These are phyloP conservation scores for Brachionus asplanchnoidis DNA, from an alignment of 1,140 invertebrate genomes.

Conservation along the genomic window DNA sequence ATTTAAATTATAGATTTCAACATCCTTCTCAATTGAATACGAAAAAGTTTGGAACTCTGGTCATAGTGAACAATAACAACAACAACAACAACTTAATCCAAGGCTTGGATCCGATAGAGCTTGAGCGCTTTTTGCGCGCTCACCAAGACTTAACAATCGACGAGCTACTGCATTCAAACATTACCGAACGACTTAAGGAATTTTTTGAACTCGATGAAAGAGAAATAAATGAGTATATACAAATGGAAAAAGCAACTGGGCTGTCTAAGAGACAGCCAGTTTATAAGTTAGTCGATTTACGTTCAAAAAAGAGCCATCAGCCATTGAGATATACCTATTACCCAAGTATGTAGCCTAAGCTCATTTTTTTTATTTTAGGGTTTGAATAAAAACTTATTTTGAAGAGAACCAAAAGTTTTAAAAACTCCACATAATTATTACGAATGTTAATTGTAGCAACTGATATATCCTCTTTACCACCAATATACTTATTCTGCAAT, in stretches of 20 bases:
- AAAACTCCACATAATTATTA: no score
- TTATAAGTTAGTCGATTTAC: neutral
- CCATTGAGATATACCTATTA: conserved; percentile 10
- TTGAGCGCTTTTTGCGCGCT: neutral
- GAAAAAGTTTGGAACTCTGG: neutral
- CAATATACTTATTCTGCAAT: no score
- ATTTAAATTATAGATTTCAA: neutral
- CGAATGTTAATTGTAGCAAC: no score
- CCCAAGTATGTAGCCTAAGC: neutral
- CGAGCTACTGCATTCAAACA: neutral
- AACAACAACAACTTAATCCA: neutral
- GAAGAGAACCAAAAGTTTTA: neutral
- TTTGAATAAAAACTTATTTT: neutral
- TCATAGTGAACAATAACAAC: conserved; percentile 16
- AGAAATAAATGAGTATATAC: neutral
- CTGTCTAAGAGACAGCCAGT: neutral
- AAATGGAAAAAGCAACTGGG: neutral
- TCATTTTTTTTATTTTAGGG: no score
- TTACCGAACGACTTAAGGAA: neutral
- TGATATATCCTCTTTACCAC: no score
- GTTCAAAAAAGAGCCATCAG: neutral
- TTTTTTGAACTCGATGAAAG: neutral
- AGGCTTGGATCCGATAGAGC: neutral
- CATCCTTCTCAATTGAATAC: neutral
- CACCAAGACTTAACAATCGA: neutral